Conservation (phyloP, 53 echinoderm and acorn worm species). For the Apostichopus leukothele region DNA sequence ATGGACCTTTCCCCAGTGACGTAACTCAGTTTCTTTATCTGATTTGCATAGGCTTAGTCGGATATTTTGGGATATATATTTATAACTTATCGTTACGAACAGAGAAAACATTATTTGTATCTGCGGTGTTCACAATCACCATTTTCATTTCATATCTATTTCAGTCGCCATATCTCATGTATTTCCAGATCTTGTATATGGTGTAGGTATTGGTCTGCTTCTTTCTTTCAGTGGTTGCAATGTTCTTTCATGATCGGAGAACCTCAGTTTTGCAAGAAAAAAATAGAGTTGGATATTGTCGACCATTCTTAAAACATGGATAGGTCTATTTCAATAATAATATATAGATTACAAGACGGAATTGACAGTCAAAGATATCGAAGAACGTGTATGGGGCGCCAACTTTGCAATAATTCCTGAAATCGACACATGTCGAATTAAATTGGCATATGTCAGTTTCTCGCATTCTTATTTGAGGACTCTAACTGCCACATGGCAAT, state of each 20-base stretch:
- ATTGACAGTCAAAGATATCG: too few relatives aligned
- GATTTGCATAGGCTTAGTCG: constrained; percentile 1
- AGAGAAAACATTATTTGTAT: background rate
- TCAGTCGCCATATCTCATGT: background rate
- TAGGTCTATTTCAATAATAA: too few relatives aligned
- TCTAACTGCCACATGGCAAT: too few relatives aligned
- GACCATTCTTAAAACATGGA: too few relatives aligned
- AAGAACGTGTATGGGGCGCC: too few relatives aligned
- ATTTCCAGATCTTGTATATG: constrained; percentile 5
- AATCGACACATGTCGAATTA: too few relatives aligned
- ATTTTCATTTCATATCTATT: constrained; percentile 10
- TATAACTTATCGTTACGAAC: background rate
- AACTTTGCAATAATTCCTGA: too few relatives aligned
- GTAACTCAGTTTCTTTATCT: background rate
- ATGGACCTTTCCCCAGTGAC: background rate
- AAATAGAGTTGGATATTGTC: too few relatives aligned
- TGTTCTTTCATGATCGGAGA: background rate
- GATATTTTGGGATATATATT: background rate
- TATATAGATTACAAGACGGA: too few relatives aligned
- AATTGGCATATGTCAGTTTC: too few relatives aligned
- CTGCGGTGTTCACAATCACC: background rate
- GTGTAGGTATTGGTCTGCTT: background rate
- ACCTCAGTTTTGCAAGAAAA: background rate
- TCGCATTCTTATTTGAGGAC: too few relatives aligned
- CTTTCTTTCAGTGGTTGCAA: background rate